phyloP scores from a whole-genome alignment of 2,797 vertebrate species.

The Melanitta fusca region DNA sequence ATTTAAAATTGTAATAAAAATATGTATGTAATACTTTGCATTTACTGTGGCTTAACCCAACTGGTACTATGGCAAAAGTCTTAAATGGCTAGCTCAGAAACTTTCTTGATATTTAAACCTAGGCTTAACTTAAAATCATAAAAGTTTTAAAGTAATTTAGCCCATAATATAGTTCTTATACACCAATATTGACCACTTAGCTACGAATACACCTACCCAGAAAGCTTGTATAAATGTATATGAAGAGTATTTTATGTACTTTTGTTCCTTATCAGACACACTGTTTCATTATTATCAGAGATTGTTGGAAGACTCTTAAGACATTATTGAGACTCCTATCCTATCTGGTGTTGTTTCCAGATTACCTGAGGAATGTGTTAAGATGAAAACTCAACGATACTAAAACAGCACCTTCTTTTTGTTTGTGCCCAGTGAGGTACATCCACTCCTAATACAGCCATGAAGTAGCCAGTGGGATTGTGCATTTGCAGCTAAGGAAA shows the following conservation, averaged over 20 bases:
- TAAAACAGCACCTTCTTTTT: neutral
- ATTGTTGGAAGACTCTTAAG: neutral
- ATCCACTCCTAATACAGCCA: neutral
- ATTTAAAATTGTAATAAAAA: neutral
- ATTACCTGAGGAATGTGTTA: neutral
- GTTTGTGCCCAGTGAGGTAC: rapidly evolving
- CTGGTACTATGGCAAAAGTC: neutral
- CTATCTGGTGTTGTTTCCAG: neutral
- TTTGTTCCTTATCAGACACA: rapidly evolving
- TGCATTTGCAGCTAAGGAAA: neutral
- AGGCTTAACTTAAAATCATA: neutral
- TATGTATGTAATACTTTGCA: rapidly evolving
- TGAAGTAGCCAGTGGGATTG: rapidly evolving
- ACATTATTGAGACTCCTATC: neutral
- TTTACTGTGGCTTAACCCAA: neutral
- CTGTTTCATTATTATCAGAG: neutral
- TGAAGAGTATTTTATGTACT: neutral
- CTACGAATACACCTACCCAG: neutral
- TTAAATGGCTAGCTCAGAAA: neutral
- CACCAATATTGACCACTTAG: neutral
- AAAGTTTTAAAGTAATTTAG: neutral
- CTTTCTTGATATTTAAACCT: neutral
- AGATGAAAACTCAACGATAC: neutral
- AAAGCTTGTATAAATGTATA: neutral
- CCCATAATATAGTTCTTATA: neutral